Evolutionary conservation across 30 jellyfish, hydroid and myxozoan species (phyloP).

Genomic region (Aurelia aurita): DNA sequence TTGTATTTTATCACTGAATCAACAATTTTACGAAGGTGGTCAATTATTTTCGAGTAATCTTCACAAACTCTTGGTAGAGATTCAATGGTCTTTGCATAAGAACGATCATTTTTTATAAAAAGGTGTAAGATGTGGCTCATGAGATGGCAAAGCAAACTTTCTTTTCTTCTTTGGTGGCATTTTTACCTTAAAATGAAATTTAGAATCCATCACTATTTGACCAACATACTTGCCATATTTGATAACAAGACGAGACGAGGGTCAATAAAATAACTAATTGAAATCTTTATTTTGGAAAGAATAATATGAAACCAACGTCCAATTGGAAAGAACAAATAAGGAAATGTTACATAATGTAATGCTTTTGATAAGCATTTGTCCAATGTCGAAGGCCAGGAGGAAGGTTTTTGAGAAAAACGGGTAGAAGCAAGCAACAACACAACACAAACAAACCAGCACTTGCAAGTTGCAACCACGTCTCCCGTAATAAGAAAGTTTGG

Average conservation of each 20-base stretch:
- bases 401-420: too few species aligned
- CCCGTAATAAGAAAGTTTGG: too few species aligned
- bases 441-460: too few species aligned
- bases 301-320: not conserved
- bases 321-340: too few species aligned
- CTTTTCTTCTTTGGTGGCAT: conserved; percentile 1
- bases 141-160: not conserved
- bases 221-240: too few species aligned
- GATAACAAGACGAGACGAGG: too few species aligned
- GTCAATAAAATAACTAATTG: not conserved
- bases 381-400: too few species aligned
- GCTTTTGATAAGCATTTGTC: too few species aligned
- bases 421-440: too few species aligned
- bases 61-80: not conserved
- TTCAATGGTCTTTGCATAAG: not conserved
- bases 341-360: too few species aligned
- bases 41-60: not conserved
- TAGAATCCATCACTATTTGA: too few species aligned
- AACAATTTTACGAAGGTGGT: conserved; percentile 7
- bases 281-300: not conserved
- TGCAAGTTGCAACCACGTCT: too few species aligned
- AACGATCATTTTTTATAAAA: not conserved
- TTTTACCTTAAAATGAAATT: not conserved
- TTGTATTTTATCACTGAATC: conserved; percentile 2
- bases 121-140: not conserved